Base-by-base conservation (phyloP, 2,113 vertebrate genomes). In the Silurus asotus region DNA sequence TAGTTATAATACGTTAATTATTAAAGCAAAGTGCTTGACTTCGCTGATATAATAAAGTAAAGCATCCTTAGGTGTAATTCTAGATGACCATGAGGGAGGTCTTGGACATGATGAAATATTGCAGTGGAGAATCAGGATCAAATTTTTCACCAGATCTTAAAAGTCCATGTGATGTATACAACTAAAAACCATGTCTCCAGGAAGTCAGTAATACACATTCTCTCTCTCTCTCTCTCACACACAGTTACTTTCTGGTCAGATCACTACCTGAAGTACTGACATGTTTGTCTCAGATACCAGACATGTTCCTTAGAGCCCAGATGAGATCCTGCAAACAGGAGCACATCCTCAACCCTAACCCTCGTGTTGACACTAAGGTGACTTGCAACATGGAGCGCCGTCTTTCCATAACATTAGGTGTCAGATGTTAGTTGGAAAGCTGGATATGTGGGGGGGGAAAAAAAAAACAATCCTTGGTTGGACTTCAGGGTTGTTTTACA, bases 371-470 rank as follows among this genome's bases (percentile, higher is more conserved):
- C 65, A 86, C 64, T 59, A 49, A 81, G 77, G 77, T 69, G 84
- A 81, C 53, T 81, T 74, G 65, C 84, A 86, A 86, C 84, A 86
- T 81, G 67, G 78, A 61, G 77, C 56, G 53, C 45, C 76, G 80
- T 86, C 75, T 79, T 65, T 69, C 84, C 75, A 85, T 62, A 85
- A 79, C 83, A 77, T 61, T 49, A 53, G 70, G 74, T 64, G 83
- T 78, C 83, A 58, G 28, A 55, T 79, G 75, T 85, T 79, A 45
- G 56, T 11, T 80, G 37, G 37, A 37, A 37, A 37, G 37, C 37
- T 37, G 37, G 37, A 37, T 37, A 37, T 37, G 77, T 59, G 20
- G 28, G 17, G 6, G 75, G 8, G 55, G 55, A 55, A 55, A 23
- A 64, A 48, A 20, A 48, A 74, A 37, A 78, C 55, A 76, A 53